Conservation (phyloP, 2,113 vertebrate species). For the Trogon melanurus region DNA sequence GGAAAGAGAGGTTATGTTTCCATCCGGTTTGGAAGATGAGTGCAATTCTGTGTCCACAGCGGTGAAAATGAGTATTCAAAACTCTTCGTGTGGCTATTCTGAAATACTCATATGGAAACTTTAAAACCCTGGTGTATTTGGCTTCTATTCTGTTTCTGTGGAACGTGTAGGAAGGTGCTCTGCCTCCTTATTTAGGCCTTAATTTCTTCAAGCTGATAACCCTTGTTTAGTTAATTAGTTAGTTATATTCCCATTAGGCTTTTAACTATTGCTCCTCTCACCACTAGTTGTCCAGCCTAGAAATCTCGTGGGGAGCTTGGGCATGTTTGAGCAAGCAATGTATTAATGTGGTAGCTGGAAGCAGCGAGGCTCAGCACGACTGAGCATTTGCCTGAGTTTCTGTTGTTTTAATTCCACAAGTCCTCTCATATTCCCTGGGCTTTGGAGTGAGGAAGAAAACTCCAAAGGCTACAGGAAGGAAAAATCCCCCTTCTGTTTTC, state of each 20-base stretch:
- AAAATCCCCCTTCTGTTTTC: background rate
- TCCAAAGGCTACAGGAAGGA: background rate
- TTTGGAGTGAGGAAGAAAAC: background rate
- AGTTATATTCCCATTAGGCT: background rate
- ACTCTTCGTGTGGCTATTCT: background rate
- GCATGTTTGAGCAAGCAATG: background rate
- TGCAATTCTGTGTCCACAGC: background rate
- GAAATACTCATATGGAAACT: background rate
- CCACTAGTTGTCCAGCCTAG: background rate
- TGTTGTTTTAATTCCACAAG: background rate
- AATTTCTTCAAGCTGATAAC: background rate
- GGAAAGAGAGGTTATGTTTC: background rate
- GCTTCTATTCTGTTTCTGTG: background rate
- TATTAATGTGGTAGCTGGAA: background rate
- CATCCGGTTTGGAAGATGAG: background rate
- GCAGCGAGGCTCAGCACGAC: background rate
- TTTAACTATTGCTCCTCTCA: background rate
- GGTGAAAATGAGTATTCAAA: background rate
- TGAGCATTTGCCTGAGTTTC: background rate
- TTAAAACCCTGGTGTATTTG: background rate
- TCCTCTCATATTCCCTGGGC: background rate
- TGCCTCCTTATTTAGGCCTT: background rate
- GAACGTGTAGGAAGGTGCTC: rapidly evolving
- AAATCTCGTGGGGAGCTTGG: background rate
- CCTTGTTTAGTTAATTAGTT: background rate